Evolutionary conservation across 2,797 vertebrate genomes (phyloP).

Genomic region (Typhlichthys subterraneus): DNA sequence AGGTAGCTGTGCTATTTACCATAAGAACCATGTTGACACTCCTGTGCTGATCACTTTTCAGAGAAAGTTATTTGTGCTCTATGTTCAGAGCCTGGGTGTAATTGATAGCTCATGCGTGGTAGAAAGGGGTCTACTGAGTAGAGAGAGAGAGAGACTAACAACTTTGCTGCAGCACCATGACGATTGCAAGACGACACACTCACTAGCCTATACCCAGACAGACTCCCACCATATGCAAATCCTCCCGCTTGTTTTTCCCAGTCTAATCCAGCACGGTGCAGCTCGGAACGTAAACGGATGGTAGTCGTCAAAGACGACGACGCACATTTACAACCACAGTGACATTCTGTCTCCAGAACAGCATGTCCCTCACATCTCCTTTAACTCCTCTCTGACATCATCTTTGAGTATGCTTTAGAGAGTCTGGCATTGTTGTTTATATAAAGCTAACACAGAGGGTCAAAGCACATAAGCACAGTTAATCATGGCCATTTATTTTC

Average conservation of each 20-base stretch:
- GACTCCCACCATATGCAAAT: constrained; percentile 9
- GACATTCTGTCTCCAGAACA: constrained; percentile 57
- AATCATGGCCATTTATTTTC: no score
- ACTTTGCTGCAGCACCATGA: constrained; percentile 36
- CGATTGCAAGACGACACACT: constrained; percentile 52
- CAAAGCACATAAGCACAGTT: no score
- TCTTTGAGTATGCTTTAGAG: constrained; percentile 6
- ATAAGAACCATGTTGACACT: constrained; percentile 31
- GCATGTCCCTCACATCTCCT: constrained; percentile 32
- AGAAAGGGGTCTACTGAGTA: constrained; percentile 32
- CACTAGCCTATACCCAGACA: constrained; percentile 16
- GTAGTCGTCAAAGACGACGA: constrained; percentile 50
- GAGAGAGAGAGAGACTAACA: constrained; percentile 23
- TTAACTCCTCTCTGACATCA: constrained; percentile 35
- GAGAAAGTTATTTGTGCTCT: constrained; percentile 45
- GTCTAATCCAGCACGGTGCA: constrained; percentile 25
- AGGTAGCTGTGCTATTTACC: constrained; percentile 29
- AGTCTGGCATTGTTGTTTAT: constrained; percentile 15
- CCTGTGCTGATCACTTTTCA: constrained; percentile 26
- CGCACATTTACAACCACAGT: constrained; percentile 11
- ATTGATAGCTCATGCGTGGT: constrained; percentile 60
- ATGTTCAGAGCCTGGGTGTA: constrained; percentile 47
- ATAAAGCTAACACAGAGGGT: background rate
- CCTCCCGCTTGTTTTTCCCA: constrained; percentile 30
- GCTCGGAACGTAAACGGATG: constrained; percentile 18